Base-by-base conservation (phyloP, 2,888 invertebrate species). In the Tetranychus piercei region DNA sequence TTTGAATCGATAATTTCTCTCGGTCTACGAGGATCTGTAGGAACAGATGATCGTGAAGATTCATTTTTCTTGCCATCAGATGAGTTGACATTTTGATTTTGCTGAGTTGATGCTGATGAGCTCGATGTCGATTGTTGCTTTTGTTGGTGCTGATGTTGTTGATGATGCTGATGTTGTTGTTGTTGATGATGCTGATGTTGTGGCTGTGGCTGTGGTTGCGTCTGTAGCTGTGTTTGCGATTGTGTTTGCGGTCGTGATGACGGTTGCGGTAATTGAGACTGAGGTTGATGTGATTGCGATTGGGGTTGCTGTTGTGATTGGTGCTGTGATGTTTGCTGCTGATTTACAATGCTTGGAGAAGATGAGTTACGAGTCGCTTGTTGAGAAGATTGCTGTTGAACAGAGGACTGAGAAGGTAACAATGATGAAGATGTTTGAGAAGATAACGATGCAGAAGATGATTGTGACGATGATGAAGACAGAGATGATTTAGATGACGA, bases 211-310 rank as follows among this genome's bases (percentile, higher is more conserved):
- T 65, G 65, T 65, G 15, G 65, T 6, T 65, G 65, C 6, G 15
- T 65, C 6, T 65, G 18, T 65, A 18, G 65, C 2, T 64, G 65
- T 1, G 15, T 1, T 64, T 18, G 15, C 4, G n/a, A 6, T 18
- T 65, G 18, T 4, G 15, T 3, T 18, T 15, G 65, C n/a, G 65
- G 0, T 4, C 65, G 15, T 6, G 65, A 43, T 72, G 55, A 55
- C 22, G 72, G 23, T 73, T 74, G 74, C n/a, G 77, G 75, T 70
- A 73, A 73, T 74, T 77, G 76, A 23, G 45, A 64, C 67, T 75
- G 74, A 15, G 44, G 73, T 43, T 73, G 44, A 44, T 74, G 69
- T n/a, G 65, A 65, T 43, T 76, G 66, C 45, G 66, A 70, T 44
- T 77, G 73, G 15, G 20, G 67, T 22, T 43, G 73, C 73, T 75